These are phyloP conservation scores for Nephrocerus scutellatus DNA, from an alignment of 2,888 invertebrate species.

Conservation along the genomic window DNA sequence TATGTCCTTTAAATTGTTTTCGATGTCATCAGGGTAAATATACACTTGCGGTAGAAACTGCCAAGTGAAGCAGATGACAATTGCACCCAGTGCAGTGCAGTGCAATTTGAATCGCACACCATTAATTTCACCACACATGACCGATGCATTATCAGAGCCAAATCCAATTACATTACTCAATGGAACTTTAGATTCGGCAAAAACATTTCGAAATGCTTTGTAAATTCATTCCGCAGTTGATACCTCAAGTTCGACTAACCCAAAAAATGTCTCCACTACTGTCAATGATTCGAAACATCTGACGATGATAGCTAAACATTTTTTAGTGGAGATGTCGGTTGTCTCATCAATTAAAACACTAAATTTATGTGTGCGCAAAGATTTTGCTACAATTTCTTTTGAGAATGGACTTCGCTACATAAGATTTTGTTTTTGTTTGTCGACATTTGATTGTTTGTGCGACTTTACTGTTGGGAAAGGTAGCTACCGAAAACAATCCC, in stretches of 20 bases:
- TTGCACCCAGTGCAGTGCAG: conserved; percentile 1
- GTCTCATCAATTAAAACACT: conserved; percentile 5
- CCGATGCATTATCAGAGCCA: conserved; percentile 3
- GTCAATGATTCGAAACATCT: conserved; percentile 3
- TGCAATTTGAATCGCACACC: conserved; percentile 3
- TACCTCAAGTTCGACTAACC: conserved; percentile 3
- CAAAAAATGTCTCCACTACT: conserved; percentile 1
- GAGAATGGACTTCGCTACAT: no score
- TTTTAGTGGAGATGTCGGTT: conserved; percentile 5
- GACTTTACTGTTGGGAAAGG: no score
- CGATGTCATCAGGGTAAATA: neutral
- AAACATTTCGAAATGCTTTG: neutral
- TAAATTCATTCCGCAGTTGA: conserved; percentile 2
- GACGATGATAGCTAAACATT: conserved; percentile 1
- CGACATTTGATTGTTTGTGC: no score
- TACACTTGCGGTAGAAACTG: conserved; percentile 3
- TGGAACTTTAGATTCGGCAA: conserved; percentile 2
- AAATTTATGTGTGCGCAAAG: neutral
- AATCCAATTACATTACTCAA: conserved; percentile 4
- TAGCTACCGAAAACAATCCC: no score
- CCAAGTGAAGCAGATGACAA: conserved; percentile 3
- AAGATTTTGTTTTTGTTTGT: no score
- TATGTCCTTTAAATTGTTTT: conserved; percentile 1
- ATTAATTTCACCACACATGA: conserved; percentile 7
- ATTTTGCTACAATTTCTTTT: no score